Evolutionary conservation across 2,797 vertebrate species (phyloP), one percentile per base, ranked within the genome.

Genomic region (Enteromius paludinosus): DNA sequence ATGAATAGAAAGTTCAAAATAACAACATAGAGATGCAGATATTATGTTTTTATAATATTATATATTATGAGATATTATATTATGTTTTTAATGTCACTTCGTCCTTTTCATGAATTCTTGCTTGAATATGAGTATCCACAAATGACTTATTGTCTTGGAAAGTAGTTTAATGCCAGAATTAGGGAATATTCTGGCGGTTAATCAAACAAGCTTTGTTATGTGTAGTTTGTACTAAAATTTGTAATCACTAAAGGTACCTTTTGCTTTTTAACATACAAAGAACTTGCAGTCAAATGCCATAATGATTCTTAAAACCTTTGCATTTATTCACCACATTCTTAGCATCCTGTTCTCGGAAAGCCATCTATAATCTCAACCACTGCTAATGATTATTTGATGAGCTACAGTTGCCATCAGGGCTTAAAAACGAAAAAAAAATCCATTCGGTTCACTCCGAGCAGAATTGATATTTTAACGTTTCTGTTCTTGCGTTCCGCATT

Each of bases 341-440:
- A 10, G 35, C 45, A 30, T 59, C 35, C 65, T 18, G 5, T 68
- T 79, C 47, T 62, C 4, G 5, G 33, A 45, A 77, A 77, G 4
- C n/a, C 49, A 54, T 81, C 8, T 8, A 47, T 49, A 72, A 61
- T 62, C 18, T 28, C 18, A 72, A 72, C 25, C 12, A 0, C 54
- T 33, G 38, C 52, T 61, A 80, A 35, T 71, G 25, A 52, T 28
- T 81, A 10, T 64, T 82, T 28, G 15, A 56, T 76, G 73, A 69
- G 38, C 28, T 61, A 10, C 12, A 23, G 11, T 70, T 83, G 25
- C 18, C 25, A 25, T 59, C 18, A 8, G 33, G 33, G 33, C 5
- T 35, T 35, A 35, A 35, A 35, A 35, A 35, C 33, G 33, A 35
- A 35, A 35, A 35, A 6, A 35, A 35, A 35, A 35, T 35, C 33